Evolutionary conservation across 2,888 invertebrate genomes (phyloP).

Genomic region (Anorthoa munda): DNA sequence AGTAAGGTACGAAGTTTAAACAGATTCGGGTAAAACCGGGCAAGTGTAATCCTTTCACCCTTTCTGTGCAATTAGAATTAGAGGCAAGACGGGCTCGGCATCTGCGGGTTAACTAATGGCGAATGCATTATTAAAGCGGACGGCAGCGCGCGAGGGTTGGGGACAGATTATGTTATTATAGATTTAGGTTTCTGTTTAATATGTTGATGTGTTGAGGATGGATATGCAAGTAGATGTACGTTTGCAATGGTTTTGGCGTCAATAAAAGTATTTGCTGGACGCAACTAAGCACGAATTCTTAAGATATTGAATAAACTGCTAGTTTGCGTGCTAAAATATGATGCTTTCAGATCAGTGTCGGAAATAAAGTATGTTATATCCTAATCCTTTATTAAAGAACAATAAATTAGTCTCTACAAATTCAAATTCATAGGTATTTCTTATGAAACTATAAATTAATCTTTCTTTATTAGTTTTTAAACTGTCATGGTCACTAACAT

Average conservation of each 20-base stretch:
- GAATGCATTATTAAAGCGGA: conserved; percentile 89
- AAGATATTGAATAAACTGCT: too few species aligned
- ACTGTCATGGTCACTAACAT: too few species aligned
- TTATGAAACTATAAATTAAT: neutral
- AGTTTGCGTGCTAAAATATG: too few species aligned
- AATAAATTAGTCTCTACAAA: too few species aligned
- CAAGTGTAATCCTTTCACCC: conserved; percentile 86
- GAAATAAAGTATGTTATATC: too few species aligned
- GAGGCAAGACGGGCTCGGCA: conserved; percentile 82
- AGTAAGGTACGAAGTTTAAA: conserved; percentile 74
- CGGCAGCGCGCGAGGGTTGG: conserved; percentile 81
- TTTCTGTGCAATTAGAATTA: conserved; percentile 87
- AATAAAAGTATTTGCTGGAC: too few species aligned
- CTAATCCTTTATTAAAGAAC: too few species aligned
- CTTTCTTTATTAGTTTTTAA: too few species aligned
- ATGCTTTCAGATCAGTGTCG: too few species aligned
- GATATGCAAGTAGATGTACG: conserved; percentile 46
- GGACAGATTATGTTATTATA: conserved; percentile 88
- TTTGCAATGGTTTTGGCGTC: conserved; percentile 4
- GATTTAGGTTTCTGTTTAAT: conserved; percentile 76
- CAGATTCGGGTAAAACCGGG: conserved; percentile 73
- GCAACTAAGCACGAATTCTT: too few species aligned
- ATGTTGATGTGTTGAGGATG: conserved; percentile 71
- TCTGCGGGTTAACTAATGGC: conserved; percentile 90
- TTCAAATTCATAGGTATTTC: neutral